Conservation (phyloP, 2,797 vertebrate genomes). For the Sebastes vulpes region DNA sequence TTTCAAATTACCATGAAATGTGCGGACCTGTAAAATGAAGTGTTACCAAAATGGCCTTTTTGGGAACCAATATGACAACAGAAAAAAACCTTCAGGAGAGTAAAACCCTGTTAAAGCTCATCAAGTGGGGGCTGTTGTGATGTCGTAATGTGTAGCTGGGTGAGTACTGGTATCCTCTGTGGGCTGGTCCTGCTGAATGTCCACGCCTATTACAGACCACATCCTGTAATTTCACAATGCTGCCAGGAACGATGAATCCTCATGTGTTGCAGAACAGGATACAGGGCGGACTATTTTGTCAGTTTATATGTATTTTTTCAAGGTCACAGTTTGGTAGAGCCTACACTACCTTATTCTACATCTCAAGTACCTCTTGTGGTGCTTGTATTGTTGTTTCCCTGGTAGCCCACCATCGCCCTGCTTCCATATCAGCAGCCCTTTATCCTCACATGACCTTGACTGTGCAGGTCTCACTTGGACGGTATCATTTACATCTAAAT, state of each 20-base stretch:
- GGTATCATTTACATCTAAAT: slow-evolving; percentile 58
- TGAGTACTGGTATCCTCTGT: not conserved
- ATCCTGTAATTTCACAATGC: not conserved
- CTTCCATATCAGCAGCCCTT: not conserved
- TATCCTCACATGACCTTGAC: slow-evolving; percentile 43
- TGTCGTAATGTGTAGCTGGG: not conserved
- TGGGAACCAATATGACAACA: not conserved
- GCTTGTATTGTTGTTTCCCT: not conserved
- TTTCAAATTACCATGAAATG: no score
- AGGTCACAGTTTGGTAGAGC: not conserved
- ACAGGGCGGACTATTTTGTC: not conserved
- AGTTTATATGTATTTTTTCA: not conserved
- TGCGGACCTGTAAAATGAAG: no score
- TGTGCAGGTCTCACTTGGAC: not conserved
- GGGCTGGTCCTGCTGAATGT: not conserved
- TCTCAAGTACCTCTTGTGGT: not conserved
- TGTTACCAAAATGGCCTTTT: not conserved
- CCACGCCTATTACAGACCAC: not conserved
- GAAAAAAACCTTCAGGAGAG: not conserved
- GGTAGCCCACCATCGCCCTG: not conserved
- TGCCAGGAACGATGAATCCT: not conserved
- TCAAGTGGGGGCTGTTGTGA: not conserved
- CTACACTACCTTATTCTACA: not conserved
- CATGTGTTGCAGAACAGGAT: not conserved
- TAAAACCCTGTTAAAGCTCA: not conserved